These are phyloP conservation scores for Autographa gamma DNA, from an alignment of 2,888 invertebrate species.

Conservation along the genomic window DNA sequence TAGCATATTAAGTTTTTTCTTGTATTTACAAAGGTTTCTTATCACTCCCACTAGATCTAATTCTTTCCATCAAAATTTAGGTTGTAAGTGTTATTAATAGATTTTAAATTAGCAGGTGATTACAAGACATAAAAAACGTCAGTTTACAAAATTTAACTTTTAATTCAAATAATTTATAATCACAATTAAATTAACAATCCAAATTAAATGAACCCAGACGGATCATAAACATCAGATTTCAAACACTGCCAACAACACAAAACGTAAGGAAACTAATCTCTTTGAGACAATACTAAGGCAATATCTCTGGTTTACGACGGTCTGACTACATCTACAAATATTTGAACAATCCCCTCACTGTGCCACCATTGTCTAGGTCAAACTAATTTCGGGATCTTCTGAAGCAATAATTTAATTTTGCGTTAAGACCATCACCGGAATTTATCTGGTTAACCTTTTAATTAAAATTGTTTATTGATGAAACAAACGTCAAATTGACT, in stretches of 20 bases:
- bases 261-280: constrained; percentile 84
- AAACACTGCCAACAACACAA: constrained; percentile 68
- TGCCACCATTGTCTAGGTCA: constrained; percentile 84
- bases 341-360: constrained; percentile 78
- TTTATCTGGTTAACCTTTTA: constrained; percentile 72
- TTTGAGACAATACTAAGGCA: constrained; percentile 84
- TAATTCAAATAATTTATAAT: neutral
- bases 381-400: constrained; percentile 83
- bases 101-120: no score
- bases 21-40: no score
- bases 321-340: constrained; percentile 83
- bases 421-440: constrained; percentile 77
- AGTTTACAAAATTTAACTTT: neutral
- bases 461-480: constrained; percentile 69
- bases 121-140: no score
- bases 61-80: no score
- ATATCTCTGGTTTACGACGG: constrained; percentile 86
- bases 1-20: no score
- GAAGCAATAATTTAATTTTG: constrained; percentile 82
- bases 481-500: constrained; percentile 20
- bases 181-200: neutral
- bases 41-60: no score
- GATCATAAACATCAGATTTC: constrained; percentile 54
- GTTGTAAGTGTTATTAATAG: no score
- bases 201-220: constrained; percentile 12